phyloP scores from a whole-genome alignment of 2,797 vertebrate species.

The Eurystomus glaucurus region DNA sequence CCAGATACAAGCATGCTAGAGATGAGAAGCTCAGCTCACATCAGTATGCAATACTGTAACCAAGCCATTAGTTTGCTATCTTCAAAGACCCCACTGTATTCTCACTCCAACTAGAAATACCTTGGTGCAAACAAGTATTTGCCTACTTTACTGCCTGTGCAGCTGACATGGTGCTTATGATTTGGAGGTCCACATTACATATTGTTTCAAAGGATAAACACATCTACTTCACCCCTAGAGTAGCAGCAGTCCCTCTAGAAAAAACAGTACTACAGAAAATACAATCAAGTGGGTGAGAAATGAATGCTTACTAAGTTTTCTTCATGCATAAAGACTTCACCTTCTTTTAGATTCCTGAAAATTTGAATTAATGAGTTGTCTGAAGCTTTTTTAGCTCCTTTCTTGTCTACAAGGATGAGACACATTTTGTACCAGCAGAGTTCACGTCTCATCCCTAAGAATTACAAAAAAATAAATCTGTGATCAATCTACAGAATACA shows the following conservation, averaged over 20 bases:
- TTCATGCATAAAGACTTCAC: not conserved
- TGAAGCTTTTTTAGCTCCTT: slow-evolving; percentile 17
- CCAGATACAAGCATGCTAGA: not conserved
- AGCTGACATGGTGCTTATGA: not conserved
- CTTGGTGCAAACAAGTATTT: not conserved
- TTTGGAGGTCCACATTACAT: not conserved
- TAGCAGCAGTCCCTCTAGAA: not conserved
- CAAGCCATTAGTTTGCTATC: not conserved
- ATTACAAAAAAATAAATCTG: not conserved
- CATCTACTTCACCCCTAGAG: not conserved
- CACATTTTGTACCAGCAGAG: slow-evolving; percentile 15
- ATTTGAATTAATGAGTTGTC: slow-evolving; percentile 46
- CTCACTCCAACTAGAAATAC: not conserved
- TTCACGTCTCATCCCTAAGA: not conserved
- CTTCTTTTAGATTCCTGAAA: slow-evolving; percentile 45
- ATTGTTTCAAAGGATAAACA: not conserved
- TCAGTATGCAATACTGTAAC: fast-evolving
- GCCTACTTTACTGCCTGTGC: not conserved
- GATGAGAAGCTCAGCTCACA: not conserved
- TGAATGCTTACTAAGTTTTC: not conserved
- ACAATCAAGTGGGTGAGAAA: not conserved
- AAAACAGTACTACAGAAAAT: not conserved
- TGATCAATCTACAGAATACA: slow-evolving; percentile 40
- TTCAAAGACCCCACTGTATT: not conserved
- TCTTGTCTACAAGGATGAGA: slow-evolving; percentile 7